Base-by-base conservation (phyloP, 2,888 invertebrate species). In the Yponomeuta sedellus region DNA sequence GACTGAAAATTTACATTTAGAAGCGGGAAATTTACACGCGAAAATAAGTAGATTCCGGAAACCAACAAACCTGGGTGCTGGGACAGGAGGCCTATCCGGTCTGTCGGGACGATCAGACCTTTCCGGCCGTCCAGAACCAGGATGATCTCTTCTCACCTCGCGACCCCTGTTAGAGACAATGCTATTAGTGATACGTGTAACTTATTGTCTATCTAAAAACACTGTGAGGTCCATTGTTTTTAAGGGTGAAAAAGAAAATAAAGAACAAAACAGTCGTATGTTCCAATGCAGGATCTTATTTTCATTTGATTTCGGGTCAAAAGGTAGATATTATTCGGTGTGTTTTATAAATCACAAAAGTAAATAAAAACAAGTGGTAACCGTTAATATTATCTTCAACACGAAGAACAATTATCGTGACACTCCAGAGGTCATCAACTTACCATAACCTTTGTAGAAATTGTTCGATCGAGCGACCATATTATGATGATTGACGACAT, bases 351-450 rank as follows among this genome's bases (percentile, higher is more conserved):
- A 52, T 52, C 44, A 52, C 12, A 52, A 52, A 52, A 52, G 10
- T 52, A 44, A 63, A 63, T 20, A 63, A 63, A 63, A 63, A 25
- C 34, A 62, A 62, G 44, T 63, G 40, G 67, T 68, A 75, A 75
- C 71, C 72, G 72, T 76, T 72, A 16, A 72, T 77, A 71, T 77
- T 73, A 76, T 78, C 79, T 80, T 81, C 80, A 79, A 80, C 79
- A 75, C 80, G 80, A 77, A 74, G 80, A 77, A 85, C 83, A 82
- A 82, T 63, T 82, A 76, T 81, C 20, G 56, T 52, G 64, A 39
- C 64, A 64, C 61, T 64, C 63, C 62, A 19, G 28, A 66, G 25
- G 16, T 66, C 22, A 34, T 66, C 16, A 34, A 39, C 28, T 66
- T 56, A 58, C 63, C 59, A 11, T 63, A 61, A 61, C 66, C 57